phyloP scores from a whole-genome alignment of 2,888 invertebrate species.

The Napeogenes sylphis region DNA sequence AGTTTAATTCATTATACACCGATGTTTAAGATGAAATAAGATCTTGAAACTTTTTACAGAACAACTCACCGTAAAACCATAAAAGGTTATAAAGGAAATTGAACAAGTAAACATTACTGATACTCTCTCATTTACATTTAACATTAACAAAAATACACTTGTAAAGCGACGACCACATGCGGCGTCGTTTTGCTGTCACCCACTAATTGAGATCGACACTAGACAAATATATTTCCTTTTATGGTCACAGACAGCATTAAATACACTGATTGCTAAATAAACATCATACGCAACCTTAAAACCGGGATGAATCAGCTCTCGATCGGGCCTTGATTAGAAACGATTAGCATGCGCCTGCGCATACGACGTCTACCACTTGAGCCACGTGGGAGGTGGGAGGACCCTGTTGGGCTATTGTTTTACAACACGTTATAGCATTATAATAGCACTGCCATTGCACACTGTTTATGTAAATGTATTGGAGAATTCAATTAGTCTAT shows the following conservation, averaged over 20 bases:
- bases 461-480: slow-evolving; percentile 72
- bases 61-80: slow-evolving; percentile 36
- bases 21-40: too few relatives aligned
- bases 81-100: slow-evolving; percentile 56
- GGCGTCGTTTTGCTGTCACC: slow-evolving; percentile 66
- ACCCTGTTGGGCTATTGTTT: slow-evolving; percentile 64
- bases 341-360: slow-evolving; percentile 70
- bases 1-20: too few relatives aligned
- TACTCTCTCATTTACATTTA: slow-evolving; percentile 66
- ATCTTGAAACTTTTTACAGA: slow-evolving; percentile 1
- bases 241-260: slow-evolving; percentile 65
- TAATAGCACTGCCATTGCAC: slow-evolving; percentile 69
- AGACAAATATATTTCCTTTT: slow-evolving; percentile 75
- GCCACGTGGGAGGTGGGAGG: slow-evolving; percentile 72
- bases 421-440: slow-evolving; percentile 70
- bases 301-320: slow-evolving; percentile 70
- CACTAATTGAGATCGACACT: slow-evolving; percentile 72
- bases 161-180: slow-evolving; percentile 68
- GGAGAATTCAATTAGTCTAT: slow-evolving; percentile 74
- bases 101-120: slow-evolving; percentile 68
- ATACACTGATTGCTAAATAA: slow-evolving; percentile 72
- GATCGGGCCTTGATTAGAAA: slow-evolving; percentile 71
- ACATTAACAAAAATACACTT: slow-evolving; percentile 66
- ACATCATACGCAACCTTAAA: slow-evolving; percentile 63
- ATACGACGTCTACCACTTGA: slow-evolving; percentile 46